Evolutionary conservation across 2,797 vertebrate species (phyloP), one percentile per base, ranked within the genome.

Genomic region (Pogonophryne albipinna): DNA sequence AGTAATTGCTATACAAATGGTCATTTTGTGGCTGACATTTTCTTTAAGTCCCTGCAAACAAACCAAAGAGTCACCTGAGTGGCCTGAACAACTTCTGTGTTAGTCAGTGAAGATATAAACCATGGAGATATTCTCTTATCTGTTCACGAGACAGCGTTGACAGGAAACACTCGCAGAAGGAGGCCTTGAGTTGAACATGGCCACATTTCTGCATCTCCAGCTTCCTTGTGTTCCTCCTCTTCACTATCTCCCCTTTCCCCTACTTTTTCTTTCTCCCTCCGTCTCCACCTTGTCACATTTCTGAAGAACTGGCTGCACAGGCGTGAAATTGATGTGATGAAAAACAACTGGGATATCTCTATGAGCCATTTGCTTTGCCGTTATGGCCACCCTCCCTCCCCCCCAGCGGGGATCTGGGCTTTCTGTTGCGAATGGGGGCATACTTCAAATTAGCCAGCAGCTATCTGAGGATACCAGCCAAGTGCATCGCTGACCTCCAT

Each of bases 301-400:
- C 76, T 77, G 78, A 80, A 74, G 85, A 88, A 86, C 74, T 72
- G 76, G 71, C 64, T 8, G 78, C 74, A 70, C 68, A 85, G 79
- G 85, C 78, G 87, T 92, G 91, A 94, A 95, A 93, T 92, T 91
- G 91, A 91, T 90, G 90, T 90, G 88, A 93, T 93, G 93, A 92
- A 92, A 94, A 94, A 93, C 91, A 94, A 91, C 88, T 83, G 81
- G 88, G 85, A 89, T 93, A 92, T 92, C 91, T 94, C 92, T 89
- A 89, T 90, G 89, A 94, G 89, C 86, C 91, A 93, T 93, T 94
- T 92, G 90, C 85, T 91, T 85, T 86, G 83, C 80, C 74, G 83
- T 93, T 85, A 90, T 84, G 83, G 87, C 82, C 75, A 63, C 73
- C 80, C 79, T 88, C 83, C 82, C 91, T 87, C 75, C 74, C 82